phyloP scores from a whole-genome alignment of 2,113 vertebrate genomes.

The Plecotus auritus region DNA sequence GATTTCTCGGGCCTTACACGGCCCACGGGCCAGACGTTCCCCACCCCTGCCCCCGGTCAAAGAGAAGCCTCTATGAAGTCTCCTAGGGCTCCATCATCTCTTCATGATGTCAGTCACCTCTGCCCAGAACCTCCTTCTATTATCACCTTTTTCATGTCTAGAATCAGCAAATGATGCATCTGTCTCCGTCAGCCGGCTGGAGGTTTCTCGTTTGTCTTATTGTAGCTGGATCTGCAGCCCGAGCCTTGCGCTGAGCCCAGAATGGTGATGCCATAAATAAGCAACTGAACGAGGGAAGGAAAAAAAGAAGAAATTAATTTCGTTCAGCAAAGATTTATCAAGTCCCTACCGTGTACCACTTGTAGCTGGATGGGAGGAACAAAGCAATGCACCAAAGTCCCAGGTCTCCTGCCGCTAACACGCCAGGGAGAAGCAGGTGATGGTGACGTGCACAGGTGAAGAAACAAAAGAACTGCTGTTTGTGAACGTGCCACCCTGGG shows the following conservation, averaged over 20 bases:
- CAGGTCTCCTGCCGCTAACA: background rate
- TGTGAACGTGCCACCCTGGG: background rate
- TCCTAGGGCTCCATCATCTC: background rate
- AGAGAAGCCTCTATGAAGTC: background rate
- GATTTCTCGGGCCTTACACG: fast-evolving
- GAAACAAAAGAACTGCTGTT: background rate
- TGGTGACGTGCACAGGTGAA: background rate
- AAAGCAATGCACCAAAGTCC: background rate
- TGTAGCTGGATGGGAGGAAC: background rate
- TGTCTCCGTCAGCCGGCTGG: too few species aligned
- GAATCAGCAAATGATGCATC: background rate
- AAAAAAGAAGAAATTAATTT: background rate
- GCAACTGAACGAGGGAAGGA: background rate
- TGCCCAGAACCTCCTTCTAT: background rate
- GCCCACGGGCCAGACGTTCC: too few species aligned
- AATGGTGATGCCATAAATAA: background rate
- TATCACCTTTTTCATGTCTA: background rate
- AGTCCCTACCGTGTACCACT: background rate
- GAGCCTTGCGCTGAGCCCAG: background rate
- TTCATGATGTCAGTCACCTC: background rate
- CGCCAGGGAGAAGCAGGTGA: background rate
- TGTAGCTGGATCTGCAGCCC: background rate
- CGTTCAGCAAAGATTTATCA: background rate
- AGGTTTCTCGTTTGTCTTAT: background rate
- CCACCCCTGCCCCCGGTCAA: too few species aligned